Evolutionary conservation across 2,888 invertebrate genomes (phyloP), one percentile per base, ranked within the genome.

Genomic region (Napeogenes sylphis): DNA sequence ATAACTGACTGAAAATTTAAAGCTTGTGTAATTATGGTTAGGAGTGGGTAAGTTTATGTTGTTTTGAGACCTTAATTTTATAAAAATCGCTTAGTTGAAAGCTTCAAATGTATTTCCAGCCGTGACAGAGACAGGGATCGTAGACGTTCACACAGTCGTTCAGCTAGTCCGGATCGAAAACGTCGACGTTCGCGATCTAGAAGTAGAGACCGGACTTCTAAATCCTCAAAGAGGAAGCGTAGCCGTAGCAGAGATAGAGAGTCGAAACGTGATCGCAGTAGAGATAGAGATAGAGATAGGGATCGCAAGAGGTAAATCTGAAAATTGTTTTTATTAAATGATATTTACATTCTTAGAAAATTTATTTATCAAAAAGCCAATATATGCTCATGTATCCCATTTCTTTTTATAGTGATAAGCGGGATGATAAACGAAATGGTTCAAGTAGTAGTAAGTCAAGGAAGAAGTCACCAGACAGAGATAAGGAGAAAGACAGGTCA

Each of bases 241-340:
- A 94, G 94, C 73, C 91, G 94, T 70, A 94, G 94, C 55, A 89
- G 94, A 65, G 94, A 94, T 14, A 80, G 94, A 47, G 93, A 94
- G 13, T 87, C 92, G 0, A 92, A 92, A 61, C 84, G 92, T 68
- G 84, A 89, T 71, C 86, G 91, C 0, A 92, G 92, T 55, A 84
- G 92, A 63, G 91, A 91, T 12, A 84, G 92, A 63, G 91, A 91
- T 12, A 82, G 90, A 45, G 85, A 84, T 35, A 83, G 89, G 42
- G 85, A 84, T 56, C 67, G 74, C 59, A 92, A 92, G 78, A 85
- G 92, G 91, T 90, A 80, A 35, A 21, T 4, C n/a, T 6, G 47
- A 14, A 70, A 55, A 61, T 62, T 21, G 21, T 21, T 21, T 21
- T 21, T 21, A 1, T 21, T 61, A 8, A 56, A 51, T 62, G 51